Percentiles rank a stretch among this genome's conserved stretches.
phyloP scores from a whole-genome alignment of 2,113 vertebrate genomes.

The Kryptolebias marmoratus region DNA sequence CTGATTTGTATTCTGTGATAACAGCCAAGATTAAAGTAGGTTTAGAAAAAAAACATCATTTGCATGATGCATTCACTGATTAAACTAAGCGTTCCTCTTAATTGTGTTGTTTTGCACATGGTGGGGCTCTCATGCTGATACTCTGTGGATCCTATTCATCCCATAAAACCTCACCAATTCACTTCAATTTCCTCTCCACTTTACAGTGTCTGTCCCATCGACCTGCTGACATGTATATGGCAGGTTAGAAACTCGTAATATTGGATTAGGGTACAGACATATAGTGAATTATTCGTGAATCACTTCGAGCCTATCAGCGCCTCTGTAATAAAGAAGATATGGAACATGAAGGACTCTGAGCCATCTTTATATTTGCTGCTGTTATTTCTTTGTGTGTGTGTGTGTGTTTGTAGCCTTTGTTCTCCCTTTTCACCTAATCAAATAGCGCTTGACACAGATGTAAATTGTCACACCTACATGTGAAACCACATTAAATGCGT shows the following conservation, averaged over 20 bases:
- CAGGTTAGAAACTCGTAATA: slow-evolving; percentile 17
- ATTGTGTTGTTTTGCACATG: slow-evolving; percentile 81
- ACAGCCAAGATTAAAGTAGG: slow-evolving; percentile 57
- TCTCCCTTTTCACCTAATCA: slow-evolving; percentile 58
- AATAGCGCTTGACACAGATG: slow-evolving; percentile 54
- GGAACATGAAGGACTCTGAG: slow-evolving; percentile 29
- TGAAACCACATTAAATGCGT: slow-evolving; percentile 67
- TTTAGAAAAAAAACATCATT: slow-evolving; percentile 69
- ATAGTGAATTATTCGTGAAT: slow-evolving; percentile 48
- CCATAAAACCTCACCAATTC: slow-evolving; percentile 64
- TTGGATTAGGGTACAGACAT: slow-evolving; percentile 33
- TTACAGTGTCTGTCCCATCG: slow-evolving; percentile 21
- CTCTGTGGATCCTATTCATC: slow-evolving; percentile 52
- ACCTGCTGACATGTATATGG: slow-evolving; percentile 38
- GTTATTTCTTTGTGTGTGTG: slow-evolving; percentile 11
- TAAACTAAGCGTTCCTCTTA: slow-evolving; percentile 69
- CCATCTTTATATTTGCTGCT: slow-evolving; percentile 1
- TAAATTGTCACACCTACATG: slow-evolving; percentile 48
- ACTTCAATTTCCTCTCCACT: slow-evolving; percentile 65
- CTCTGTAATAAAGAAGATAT: slow-evolving; percentile 20
- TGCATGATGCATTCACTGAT: slow-evolving; percentile 77
- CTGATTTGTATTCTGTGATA: slow-evolving; percentile 77
- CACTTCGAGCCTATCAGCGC: slow-evolving; percentile 15
- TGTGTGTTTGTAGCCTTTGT: slow-evolving; percentile 32
- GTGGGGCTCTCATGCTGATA: slow-evolving; percentile 72